A percentile compares a stretch with the other conserved stretches of the same genome.
These are phyloP conservation scores for Cyanocitta stelleri DNA, from an alignment of 2,113 vertebrate species.

Conservation along the genomic window DNA sequence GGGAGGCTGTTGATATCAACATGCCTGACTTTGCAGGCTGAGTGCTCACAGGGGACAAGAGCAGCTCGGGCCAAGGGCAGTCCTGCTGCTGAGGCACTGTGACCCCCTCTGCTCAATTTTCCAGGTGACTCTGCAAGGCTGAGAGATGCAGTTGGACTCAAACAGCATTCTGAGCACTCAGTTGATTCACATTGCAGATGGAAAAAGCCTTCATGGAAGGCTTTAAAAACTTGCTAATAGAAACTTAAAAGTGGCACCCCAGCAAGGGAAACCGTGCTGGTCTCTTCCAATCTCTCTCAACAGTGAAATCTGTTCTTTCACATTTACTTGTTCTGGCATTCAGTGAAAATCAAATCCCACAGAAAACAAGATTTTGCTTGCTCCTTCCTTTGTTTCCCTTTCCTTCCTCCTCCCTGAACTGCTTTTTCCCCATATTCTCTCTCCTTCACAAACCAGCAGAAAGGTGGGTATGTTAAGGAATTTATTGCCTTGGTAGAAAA, in stretches of 20 bases:
- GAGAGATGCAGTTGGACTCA: not conserved
- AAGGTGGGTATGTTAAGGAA: not conserved
- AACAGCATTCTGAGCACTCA: not conserved
- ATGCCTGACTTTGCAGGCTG: not conserved
- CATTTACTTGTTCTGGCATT: not conserved
- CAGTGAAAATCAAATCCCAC: not conserved
- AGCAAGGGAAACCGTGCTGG: not conserved
- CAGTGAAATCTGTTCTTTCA: not conserved
- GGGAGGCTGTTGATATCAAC: not conserved
- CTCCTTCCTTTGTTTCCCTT: not conserved
- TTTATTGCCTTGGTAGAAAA: not conserved
- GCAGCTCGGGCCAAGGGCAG: accelerated
- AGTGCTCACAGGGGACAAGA: not conserved
- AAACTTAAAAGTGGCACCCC: not conserved
- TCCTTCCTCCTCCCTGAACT: not conserved
- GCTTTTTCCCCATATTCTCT: not conserved
- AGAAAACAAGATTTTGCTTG: not conserved
- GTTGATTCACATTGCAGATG: not conserved
- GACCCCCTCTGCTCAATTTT: not conserved
- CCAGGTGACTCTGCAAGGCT: not conserved
- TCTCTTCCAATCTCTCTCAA: not conserved
- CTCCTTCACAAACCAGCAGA: not conserved
- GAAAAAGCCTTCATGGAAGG: not conserved
- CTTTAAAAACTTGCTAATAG: not conserved
- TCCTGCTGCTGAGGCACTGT: not conserved